phyloP scores from a whole-genome alignment of 2,797 vertebrate species.

The Lacerta viridis region DNA sequence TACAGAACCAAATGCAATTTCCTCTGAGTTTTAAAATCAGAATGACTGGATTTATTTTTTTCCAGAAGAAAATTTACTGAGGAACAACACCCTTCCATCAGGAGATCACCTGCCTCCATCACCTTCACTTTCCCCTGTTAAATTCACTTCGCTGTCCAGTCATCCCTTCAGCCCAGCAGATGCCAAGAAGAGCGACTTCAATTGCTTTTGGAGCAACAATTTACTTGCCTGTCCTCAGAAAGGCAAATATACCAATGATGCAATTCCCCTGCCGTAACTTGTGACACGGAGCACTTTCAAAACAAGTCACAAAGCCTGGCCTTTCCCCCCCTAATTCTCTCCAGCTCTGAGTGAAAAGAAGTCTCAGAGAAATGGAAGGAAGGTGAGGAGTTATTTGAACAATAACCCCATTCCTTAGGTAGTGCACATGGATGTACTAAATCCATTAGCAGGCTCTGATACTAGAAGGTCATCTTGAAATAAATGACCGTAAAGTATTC shows the following conservation, averaged over 20 bases:
- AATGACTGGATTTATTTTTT: slow-evolving; percentile 12
- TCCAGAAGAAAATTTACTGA: slow-evolving; percentile 1
- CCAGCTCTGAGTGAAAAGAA: slow-evolving; percentile 52
- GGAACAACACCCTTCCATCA: slow-evolving; percentile 35
- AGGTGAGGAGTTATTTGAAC: slow-evolving; percentile 33
- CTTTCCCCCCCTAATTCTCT: slow-evolving; percentile 44
- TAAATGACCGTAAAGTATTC: slow-evolving; percentile 52
- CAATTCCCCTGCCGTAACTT: slow-evolving; percentile 62
- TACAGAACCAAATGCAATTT: background rate
- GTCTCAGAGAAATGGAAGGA: slow-evolving; percentile 44
- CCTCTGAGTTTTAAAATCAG: background rate
- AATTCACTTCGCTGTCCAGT: background rate
- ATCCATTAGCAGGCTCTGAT: slow-evolving; percentile 57
- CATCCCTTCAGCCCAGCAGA: slow-evolving; percentile 43
- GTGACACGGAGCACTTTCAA: slow-evolving; percentile 69
- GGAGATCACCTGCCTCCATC: background rate
- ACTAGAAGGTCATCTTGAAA: slow-evolving; percentile 8
- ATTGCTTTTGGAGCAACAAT: slow-evolving; percentile 61
- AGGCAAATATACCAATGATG: slow-evolving; percentile 58
- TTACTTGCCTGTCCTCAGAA: slow-evolving; percentile 52
- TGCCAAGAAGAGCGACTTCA: slow-evolving; percentile 32
- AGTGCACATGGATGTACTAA: slow-evolving; percentile 44
- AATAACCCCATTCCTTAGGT: slow-evolving; percentile 42
- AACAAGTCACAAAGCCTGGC: slow-evolving; percentile 54
- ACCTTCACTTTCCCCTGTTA: slow-evolving; percentile 13